phyloP scores from a whole-genome alignment of 2,113 vertebrate species.

The Hymenochirus boettgeri region DNA sequence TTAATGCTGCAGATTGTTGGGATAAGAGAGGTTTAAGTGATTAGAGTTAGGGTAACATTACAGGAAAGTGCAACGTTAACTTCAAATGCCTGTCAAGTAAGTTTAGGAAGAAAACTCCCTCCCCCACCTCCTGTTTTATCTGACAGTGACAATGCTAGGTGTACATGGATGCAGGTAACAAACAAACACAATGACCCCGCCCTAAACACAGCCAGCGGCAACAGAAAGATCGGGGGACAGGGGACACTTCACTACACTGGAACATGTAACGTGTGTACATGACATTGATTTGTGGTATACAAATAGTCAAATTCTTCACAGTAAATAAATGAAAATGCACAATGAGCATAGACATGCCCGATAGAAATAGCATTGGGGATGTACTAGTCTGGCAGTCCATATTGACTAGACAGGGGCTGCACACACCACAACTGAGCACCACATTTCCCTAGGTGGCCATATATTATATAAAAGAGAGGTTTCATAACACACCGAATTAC shows the following conservation, averaged over 20 bases:
- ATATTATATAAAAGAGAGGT: too few species aligned
- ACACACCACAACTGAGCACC: too few species aligned
- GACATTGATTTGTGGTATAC: too few species aligned
- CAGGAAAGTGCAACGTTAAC: conserved; percentile 40
- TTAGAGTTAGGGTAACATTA: conserved; percentile 40
- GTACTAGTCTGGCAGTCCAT: too few species aligned
- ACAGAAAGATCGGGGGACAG: neutral
- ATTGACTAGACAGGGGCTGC: too few species aligned
- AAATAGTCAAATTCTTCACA: too few species aligned
- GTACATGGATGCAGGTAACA: conserved; percentile 40
- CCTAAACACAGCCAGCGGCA: conserved; percentile 35
- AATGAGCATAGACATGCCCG: too few species aligned
- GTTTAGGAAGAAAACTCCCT: too few species aligned
- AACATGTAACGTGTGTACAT: too few species aligned
- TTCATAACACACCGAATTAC: neutral
- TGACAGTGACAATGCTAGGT: conserved; percentile 39
- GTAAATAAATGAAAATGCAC: too few species aligned
- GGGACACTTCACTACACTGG: conserved; percentile 22
- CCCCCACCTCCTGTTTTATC: neutral
- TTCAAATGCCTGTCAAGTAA: conserved; percentile 36
- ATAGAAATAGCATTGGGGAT: too few species aligned
- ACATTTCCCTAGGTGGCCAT: too few species aligned
- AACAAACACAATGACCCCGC: conserved; percentile 26
- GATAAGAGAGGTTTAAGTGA: conserved; percentile 42
- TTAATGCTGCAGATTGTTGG: conserved; percentile 41